phyloP scores from a whole-genome alignment of 2,888 invertebrate species.

The Scaptomyza caliginosa region DNA sequence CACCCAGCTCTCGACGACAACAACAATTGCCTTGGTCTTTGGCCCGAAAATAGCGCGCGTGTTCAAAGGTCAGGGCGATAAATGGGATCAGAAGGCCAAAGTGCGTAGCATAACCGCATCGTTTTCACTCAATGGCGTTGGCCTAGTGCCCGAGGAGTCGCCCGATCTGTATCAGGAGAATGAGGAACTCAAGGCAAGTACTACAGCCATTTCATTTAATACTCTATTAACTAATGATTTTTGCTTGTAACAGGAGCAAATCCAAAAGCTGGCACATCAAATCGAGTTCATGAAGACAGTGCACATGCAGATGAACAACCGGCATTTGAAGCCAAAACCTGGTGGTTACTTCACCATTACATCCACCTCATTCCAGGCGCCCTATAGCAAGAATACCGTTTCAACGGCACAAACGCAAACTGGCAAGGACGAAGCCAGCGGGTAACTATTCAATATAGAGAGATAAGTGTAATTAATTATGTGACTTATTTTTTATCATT shows the following conservation, averaged over 20 bases:
- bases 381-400: constrained; percentile 82
- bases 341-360: constrained; percentile 91
- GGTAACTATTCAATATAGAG: constrained; percentile 57
- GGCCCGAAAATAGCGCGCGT: constrained; percentile 90
- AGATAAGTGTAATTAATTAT: not conserved
- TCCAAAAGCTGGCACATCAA: constrained; percentile 95
- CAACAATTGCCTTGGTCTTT: constrained; percentile 85
- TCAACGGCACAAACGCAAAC: constrained; percentile 83
- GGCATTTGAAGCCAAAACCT: constrained; percentile 92
- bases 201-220: not conserved
- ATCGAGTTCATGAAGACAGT: constrained; percentile 97
- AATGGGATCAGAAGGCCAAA: constrained; percentile 93
- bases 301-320: constrained; percentile 96
- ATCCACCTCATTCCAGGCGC: constrained; percentile 85
- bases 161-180: constrained; percentile 95
- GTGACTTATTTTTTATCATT: not conserved
- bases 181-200: constrained; percentile 92
- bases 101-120: constrained; percentile 93
- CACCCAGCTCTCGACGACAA: constrained; percentile 95
- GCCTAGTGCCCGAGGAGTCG: constrained; percentile 92
- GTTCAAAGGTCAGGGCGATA: constrained; percentile 93
- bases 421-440: constrained; percentile 69
- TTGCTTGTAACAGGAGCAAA: constrained; percentile 88
- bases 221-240: too few relatives aligned
- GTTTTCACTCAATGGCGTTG: constrained; percentile 93